A percentile compares a stretch with the other conserved stretches of the same genome.
These are phyloP conservation scores for Diglossa cyanea DNA, from an alignment of 2,797 vertebrate species.

Conservation along the genomic window DNA sequence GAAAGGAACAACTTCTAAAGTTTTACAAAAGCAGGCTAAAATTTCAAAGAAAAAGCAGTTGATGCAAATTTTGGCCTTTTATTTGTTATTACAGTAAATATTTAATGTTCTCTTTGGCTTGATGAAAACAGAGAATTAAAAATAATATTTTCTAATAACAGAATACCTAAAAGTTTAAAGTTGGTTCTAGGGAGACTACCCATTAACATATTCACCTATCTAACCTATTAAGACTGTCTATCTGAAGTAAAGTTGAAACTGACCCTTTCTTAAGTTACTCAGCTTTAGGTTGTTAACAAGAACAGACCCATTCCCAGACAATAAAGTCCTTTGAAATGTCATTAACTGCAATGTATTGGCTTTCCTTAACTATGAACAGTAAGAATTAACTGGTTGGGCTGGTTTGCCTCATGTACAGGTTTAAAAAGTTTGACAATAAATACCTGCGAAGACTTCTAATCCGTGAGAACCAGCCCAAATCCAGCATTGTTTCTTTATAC, in stretches of 20 bases:
- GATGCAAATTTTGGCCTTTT: neutral
- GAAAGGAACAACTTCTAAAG: neutral
- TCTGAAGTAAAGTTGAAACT: neutral
- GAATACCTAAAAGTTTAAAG: neutral
- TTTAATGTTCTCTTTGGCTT: constrained; percentile 47
- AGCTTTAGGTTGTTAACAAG: neutral
- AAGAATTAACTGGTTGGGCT: constrained; percentile 24
- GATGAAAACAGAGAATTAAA: constrained; percentile 18
- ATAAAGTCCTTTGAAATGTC: neutral
- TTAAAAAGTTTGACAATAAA: constrained; percentile 92
- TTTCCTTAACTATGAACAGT: neutral
- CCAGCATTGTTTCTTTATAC: constrained; percentile 94
- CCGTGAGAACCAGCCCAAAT: constrained; percentile 88
- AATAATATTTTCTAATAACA: constrained; percentile 42
- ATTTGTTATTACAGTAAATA: constrained; percentile 54
- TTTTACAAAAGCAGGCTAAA: neutral
- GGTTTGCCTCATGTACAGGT: constrained; percentile 74
- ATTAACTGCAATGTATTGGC: neutral
- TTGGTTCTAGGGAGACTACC: neutral
- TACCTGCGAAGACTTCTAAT: constrained; percentile 90
- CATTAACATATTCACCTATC: neutral
- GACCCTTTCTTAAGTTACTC: neutral
- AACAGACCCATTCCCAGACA: neutral
- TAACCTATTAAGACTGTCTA: neutral
- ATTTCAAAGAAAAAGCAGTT: constrained; percentile 47